Conservation (phyloP, 2,113 vertebrate species). For the Saguinus imperator region DNA sequence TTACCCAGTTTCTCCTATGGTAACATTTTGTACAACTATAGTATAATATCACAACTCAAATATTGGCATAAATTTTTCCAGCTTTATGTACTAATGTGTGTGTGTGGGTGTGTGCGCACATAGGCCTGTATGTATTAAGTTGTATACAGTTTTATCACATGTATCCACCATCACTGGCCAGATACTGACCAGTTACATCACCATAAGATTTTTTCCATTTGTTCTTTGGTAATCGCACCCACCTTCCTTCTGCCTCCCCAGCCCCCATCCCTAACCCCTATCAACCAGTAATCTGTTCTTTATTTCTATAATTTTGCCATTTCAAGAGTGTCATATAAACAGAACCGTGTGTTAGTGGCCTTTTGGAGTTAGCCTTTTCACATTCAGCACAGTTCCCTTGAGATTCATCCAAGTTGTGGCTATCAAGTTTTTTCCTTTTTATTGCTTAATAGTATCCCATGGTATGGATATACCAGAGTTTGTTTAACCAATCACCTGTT, state of each 20-base stretch:
- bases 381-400: background rate
- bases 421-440: background rate
- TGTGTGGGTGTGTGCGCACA: background rate
- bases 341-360: background rate
- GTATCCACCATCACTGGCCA: background rate
- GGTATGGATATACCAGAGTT: background rate
- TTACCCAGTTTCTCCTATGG: background rate
- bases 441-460: background rate
- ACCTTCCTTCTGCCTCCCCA: background rate
- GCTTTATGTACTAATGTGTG: background rate
- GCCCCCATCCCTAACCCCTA: background rate
- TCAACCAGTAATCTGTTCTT: background rate
- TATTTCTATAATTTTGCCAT: background rate
- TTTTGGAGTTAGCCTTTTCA: background rate
- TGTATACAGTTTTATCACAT: background rate
- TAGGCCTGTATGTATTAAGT: background rate
- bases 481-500: background rate
- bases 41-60: background rate
- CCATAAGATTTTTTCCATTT: background rate
- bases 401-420: background rate
- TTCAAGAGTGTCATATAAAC: background rate
- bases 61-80: background rate
- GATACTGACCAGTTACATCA: background rate
- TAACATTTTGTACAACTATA: background rate
- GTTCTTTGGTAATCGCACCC: background rate